Evolutionary conservation across 2,797 vertebrate genomes (phyloP), one percentile per base, ranked within the genome.

Genomic region (Carcharodon carcharias): DNA sequence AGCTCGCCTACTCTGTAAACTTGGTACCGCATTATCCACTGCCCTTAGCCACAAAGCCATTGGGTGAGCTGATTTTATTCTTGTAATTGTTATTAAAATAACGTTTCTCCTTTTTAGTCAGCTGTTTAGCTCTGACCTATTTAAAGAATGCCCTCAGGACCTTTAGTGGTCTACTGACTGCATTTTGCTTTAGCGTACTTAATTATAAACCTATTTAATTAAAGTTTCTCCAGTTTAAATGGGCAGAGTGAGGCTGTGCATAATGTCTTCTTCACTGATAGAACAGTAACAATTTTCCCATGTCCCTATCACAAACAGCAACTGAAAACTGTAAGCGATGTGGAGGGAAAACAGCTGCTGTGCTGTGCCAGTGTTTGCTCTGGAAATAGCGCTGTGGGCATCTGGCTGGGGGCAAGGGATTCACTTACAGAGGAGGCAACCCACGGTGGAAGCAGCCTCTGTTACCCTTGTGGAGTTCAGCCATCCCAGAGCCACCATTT

Each of bases 61-160:
- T 89, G 54, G 56, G 28, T 91, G 56, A 56, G 88, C 88, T 91
- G 88, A 58, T 88, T 50, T 85, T 8, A 21, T 26, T 54, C 9
- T 54, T 91, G 56, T 11, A 91, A 61, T 56, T 31, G 54, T 61
- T 61, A 91, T 91, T 91, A 91, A 91, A 91, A 91, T 91, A 58
- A 16, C 45, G 7, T 35, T 91, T 58, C 88, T 58, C 88, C 56
- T 91, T 61, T 35, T 35, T 56, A 35, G 16, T 91, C 12, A 91
- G 56, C 88, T 61, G 1, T 12, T 58, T 56, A 91, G 28, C n/a
- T 18, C 88, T 61, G 56, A 35, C 54, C 56, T 35, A 91, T 61
- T 91, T 31, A 58, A 45, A 18, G 77, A n/a, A 82, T 58, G 11
- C 45, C 54, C 88, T 61, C 28, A 35, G 56, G 88, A 18, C 56